Evolutionary conservation across 2,797 vertebrate genomes (phyloP), one percentile per base, ranked within the genome.

Genomic region (Aulostomus chinensis): DNA sequence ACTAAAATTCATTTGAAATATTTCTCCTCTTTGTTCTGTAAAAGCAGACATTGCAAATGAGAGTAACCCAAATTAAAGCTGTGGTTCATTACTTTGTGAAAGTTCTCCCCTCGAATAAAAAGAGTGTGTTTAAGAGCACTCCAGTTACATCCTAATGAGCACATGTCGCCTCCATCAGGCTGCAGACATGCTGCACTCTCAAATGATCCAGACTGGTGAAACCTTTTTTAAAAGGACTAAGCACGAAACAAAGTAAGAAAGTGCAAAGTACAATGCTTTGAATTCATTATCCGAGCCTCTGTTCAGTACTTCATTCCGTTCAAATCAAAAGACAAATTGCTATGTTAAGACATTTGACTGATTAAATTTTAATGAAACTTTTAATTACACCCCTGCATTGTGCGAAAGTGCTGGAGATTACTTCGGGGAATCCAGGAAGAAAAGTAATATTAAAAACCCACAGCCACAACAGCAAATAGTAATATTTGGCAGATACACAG

Each of bases 91-190:
- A 18, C 50, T 49, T 64, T 49, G 63, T 69, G 53, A 81, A 78
- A n/a, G 47, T 61, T 71, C 57, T 60, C 41, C 41, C 45, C 54
- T 36, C 29, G 28, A 62, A 68, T 48, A 39, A 78, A 22, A 68
- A 69, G 33, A 59, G 55, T 69, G 22, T 35, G 81, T 84, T 81
- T 49, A 80, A 76, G 58, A 1, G 32, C 3, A 52, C 63, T 83
- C 71, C 41, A 56, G 52, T 78, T 85, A 28, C 80, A 77, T 83
- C 76, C 80, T 68, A 88, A 88, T 70, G 62, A 87, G 73, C 41
- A 33, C 45, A 58, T 65, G 54, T 57, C 68, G 66, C 78, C 36
- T 81, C 49, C 59, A 78, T 72, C 62, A 64, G 58, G 58, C 58
- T 47, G 58, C 36, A 38, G 45, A 65, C 65, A 47, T 39, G 26